Base-by-base conservation (phyloP, 2,888 invertebrate genomes). In the Agonopterix arenella region DNA sequence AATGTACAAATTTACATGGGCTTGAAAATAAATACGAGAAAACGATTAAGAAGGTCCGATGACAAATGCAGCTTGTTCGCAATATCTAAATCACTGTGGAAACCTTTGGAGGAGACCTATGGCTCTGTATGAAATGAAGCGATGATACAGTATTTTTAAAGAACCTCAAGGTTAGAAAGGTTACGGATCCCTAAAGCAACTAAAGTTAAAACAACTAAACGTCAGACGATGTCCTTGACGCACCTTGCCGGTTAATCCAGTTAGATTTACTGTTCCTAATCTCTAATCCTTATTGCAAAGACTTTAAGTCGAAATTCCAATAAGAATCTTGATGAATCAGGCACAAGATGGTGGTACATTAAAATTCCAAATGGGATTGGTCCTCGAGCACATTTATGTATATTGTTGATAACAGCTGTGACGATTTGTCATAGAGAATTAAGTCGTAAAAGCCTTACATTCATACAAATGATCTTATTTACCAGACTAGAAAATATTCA, bases 181-280 rank as follows among this genome's bases (percentile, higher is more conserved):
- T 18, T 18, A 18, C 18, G 18, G 18, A 18, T 18, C 18, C 18
- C 18, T 18, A 45, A 44, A 48, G 45, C 48, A 13, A 42, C 48
- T 48, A 49, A 55, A 49, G 40, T 55, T 55, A 47, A 70, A 74
- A 76, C 77, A 73, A 72, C 73, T 64, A 67, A 69, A 70, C 71
- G 67, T 65, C 69, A 72, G 68, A 68, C 63, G 61, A 62, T 70
- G 84, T 82, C 84, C 85, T 84, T 85, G 85, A 76, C 78, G 80
- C 77, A 74, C 76, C 79, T 80, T 71, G 74, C 66, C 64, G 70
- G 16, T 68, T 64, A 61, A 69, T 76, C 73, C 73, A 74, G 70
- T 76, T 72, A 70, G 57, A 57, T 59, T 18, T 18, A 49, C 52
- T 53, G 18, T 4, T 8, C 46, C 16, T 42, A 41, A 18, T 18